Base-by-base conservation (phyloP, 2,888 invertebrate genomes). In the Anaspis maculata region DNA sequence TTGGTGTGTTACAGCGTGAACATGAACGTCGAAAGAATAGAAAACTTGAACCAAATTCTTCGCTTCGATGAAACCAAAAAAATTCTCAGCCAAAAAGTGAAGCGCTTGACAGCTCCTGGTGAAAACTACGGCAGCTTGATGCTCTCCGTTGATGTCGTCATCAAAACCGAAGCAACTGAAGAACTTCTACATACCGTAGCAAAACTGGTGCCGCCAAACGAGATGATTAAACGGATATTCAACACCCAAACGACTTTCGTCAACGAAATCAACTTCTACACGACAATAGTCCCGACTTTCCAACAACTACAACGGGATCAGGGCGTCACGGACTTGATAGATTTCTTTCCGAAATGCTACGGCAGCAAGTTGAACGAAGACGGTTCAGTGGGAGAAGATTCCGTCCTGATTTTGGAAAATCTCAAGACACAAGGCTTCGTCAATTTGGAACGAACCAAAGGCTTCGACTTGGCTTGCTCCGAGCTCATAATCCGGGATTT, bases 41-140 rank as follows among this genome's bases (percentile, higher is more conserved):
- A n/a, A n/a, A n/a, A n/a, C n/a, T n/a, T n/a, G n/a, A n/a, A n/a
- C n/a, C n/a, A n/a, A n/a, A n/a, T n/a, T n/a, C n/a, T n/a, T n/a
- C n/a, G n/a, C n/a, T n/a, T n/a, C n/a, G n/a, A n/a, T n/a, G n/a
- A n/a, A n/a, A n/a, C n/a, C n/a, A n/a, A n/a, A n/a, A n/a, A n/a
- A n/a, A n/a, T n/a, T n/a, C n/a, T 13, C 14, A 23, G n/a, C 14
- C 9, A 23, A 3, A 7, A 16, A 59, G n/a, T n/a, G n/a, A n/a
- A n/a, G n/a, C n/a, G 59, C 38, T 51, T 71, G n/a, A 68, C 68
- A 19, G 67, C 68, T 12, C 63, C 68, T 0, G 75, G 75, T 2
- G 75, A 76, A 42, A 75, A 76, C 49, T 76, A 73, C 49, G 74
- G 74, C 1, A 74, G 75, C 44, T 51, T 69, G 0, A 73, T 76